These are phyloP conservation scores for Mya arenaria DNA, from an alignment of 1,140 invertebrate species.

Conservation along the genomic window DNA sequence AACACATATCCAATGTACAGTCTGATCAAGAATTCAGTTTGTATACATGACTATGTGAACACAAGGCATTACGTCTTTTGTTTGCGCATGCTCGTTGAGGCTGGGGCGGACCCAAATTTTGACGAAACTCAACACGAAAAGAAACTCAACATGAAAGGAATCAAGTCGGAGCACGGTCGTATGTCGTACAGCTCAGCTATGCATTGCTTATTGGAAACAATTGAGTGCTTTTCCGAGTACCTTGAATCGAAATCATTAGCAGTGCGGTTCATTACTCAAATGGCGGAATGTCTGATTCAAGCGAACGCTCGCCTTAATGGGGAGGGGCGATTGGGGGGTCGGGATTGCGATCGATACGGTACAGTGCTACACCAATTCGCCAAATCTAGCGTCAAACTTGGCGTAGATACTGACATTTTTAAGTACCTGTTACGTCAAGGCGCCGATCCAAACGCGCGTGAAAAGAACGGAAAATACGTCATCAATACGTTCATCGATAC, in stretches of 20 bases:
- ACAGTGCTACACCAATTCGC: conserved; percentile 71
- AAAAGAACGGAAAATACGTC: conserved; percentile 65
- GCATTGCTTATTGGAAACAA: conserved; percentile 68
- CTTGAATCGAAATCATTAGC: conserved; percentile 65
- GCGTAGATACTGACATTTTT: conserved; percentile 64
- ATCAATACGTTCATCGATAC: conserved; percentile 71
- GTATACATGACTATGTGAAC: conserved; percentile 66
- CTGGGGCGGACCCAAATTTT: conserved; percentile 70
- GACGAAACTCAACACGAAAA: conserved; percentile 65
- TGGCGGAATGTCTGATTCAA: conserved; percentile 62
- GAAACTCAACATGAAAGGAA: conserved; percentile 51
- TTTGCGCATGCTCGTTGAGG: conserved; percentile 62
- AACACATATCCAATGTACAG: conserved; percentile 73
- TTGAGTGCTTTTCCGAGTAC: conserved; percentile 60
- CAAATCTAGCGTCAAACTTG: conserved; percentile 65
- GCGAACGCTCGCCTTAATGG: conserved; percentile 57
- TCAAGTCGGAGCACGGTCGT: conserved; percentile 60
- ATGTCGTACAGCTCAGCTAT: conserved; percentile 66
- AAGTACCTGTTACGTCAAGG: conserved; percentile 68
- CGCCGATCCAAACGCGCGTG: conserved; percentile 65
- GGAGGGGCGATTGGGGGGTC: conserved; percentile 57
- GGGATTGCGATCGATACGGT: conserved; percentile 56
- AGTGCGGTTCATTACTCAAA: conserved; percentile 66
- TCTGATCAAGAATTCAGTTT: conserved; percentile 67
- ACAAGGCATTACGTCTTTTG: conserved; percentile 69